These are phyloP conservation scores for Germaria angustata DNA, from an alignment of 2,888 invertebrate genomes.

Conservation along the genomic window DNA sequence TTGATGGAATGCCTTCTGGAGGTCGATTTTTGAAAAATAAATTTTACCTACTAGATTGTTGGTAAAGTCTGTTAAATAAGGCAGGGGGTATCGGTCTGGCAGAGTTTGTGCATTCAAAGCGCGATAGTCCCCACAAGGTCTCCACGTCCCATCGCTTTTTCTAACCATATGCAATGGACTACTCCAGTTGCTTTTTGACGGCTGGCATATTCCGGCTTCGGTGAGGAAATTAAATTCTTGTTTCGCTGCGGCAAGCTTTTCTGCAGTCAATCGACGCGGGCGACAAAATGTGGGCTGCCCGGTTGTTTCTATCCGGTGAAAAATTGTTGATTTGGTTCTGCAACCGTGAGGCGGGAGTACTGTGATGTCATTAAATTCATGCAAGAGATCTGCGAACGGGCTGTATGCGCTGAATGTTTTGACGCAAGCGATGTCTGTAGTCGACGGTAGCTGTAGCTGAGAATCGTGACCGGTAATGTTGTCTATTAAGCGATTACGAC, in stretches of 20 bases:
- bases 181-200: constrained; percentile 42
- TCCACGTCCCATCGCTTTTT: neutral
- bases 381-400: no score
- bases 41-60: neutral
- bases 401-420: neutral
- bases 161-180: neutral
- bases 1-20: no score
- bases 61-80: neutral
- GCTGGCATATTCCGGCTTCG: constrained; percentile 40
- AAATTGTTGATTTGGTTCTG: constrained; percentile 24
- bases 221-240: constrained; percentile 38
- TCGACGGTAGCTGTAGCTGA: neutral
- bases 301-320: no score
- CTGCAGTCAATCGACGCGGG: neutral
- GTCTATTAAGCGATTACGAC: neutral
- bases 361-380: no score
- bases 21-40: neutral
- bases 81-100: neutral
- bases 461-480: neutral
- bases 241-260: constrained; percentile 5
- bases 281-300: constrained; percentile 13
- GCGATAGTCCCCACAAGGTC: neutral
- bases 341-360: constrained; percentile 5
- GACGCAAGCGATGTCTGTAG: neutral
- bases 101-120: neutral